Evolutionary conservation across 1,140 invertebrate species (phyloP).

Genomic region (Aphelenchoides fujianensis): DNA sequence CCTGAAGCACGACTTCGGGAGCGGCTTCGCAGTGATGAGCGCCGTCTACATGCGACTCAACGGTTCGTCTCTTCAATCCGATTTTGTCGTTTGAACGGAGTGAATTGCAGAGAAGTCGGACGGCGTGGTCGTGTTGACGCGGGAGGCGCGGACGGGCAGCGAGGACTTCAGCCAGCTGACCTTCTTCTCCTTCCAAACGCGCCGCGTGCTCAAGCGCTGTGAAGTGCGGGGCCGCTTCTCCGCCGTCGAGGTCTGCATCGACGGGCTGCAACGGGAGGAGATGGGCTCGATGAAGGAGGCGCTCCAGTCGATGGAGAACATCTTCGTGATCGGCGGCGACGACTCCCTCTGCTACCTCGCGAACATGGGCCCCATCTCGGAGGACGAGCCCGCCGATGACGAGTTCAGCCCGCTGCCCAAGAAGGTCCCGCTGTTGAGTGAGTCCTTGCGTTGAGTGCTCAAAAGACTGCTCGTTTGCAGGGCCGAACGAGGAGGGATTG

Average conservation of each 20-base stretch:
- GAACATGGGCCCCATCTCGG: slow-evolving; percentile 16
- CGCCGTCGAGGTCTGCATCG: slow-evolving; percentile 11
- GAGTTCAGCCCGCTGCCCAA: background rate
- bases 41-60: slow-evolving; percentile 8
- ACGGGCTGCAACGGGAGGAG: background rate
- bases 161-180: background rate
- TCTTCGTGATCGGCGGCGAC: slow-evolving; percentile 3
- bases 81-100: slow-evolving; percentile 4
- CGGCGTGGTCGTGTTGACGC: slow-evolving; percentile 8
- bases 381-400: background rate
- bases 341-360: background rate
- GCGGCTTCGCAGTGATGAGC: background rate
- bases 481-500: slow-evolving; percentile 1
- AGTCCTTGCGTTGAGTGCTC: background rate
- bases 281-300: background rate
- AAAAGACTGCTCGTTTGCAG: background rate
- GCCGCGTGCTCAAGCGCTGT: background rate
- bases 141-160: background rate
- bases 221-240: background rate
- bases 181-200: background rate
- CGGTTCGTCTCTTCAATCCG: background rate
- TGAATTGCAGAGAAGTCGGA: slow-evolving; percentile 5
- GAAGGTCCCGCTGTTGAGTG: slow-evolving; percentile 16
- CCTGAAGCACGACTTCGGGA: slow-evolving; percentile 9
- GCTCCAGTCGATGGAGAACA: background rate